Base-by-base conservation (phyloP, 2,888 invertebrate species). In the Ectemnius lituratus region DNA sequence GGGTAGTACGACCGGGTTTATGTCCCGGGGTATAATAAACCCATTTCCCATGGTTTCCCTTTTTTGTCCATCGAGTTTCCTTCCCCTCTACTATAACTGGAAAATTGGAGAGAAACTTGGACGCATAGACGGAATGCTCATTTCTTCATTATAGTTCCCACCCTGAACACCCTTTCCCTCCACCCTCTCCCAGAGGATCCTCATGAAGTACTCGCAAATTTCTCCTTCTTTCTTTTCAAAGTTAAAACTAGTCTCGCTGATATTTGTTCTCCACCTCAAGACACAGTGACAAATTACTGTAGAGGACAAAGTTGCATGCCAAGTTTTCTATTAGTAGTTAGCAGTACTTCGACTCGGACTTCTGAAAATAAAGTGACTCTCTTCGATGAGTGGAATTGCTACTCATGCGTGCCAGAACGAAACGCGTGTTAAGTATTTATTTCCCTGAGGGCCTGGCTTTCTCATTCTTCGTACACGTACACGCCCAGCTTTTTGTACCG, bases 21-120 rank as follows among this genome's bases (percentile, higher is more conserved):
- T 73, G 73, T 81, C 75, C 72, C 65, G 52, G 61, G 70, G 79
- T 77, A 83, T 83, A 83, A 83, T 79, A 82, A 82, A 79, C 74
- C 77, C 79, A 77, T 76, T 81, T 82, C 62, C 71, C 60, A 45
- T 20, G 46, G 62, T 61, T 66, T 47, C 28, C 67, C 56, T 27
- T 46, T 18, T 16, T n/a, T 23, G 20, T 37, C n/a, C 49, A 13
- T 18, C 20, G 61, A 72, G 61, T 52, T 58, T 57, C 47, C 14
- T 37, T 65, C 57, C 60, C 11, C 45, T 49, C 14, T 11, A 16
- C 46, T 27, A 46, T 49, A 28, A 28, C 58, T 46, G 61, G 71
- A 64, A 71, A 70, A 71, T 75, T 66, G 75, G 47, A 28, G 23
- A 56, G 60, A 57, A 79, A 74, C 59, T 80, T 74, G n/a, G 69